Evolutionary conservation across 2,888 invertebrate genomes (phyloP), one percentile per base, ranked within the genome.

Genomic region (Drosophila niveifrons): DNA sequence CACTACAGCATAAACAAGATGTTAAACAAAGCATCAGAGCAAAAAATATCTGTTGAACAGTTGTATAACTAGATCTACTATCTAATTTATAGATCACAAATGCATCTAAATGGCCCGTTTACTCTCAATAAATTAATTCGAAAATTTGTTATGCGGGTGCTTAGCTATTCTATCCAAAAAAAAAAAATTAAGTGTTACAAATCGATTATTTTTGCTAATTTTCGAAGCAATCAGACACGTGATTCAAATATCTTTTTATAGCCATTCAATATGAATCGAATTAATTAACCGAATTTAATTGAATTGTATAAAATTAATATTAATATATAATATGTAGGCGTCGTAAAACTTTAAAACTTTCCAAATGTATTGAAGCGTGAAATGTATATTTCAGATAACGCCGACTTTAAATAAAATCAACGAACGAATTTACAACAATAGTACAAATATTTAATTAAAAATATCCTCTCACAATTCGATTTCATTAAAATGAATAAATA

Each of bases 61-160:
- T 56, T 46, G 28, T 36, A 36, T 15, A 48, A 17, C 44, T 13
- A 7, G 18, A 52, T 61, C 13, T 39, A 48, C 13, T 39, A 48
- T 8, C 31, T 13, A 28, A 36, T 46, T 69, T 51, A 44, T 47
- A 23, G 23, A 3, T 47, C 36, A 9, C 47, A 48, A 36, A 47
- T 55, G 39, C 61, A 58, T 77, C 13, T 17, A 55, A 77, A 77
- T 72, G 66, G 17, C 18, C 9, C 17, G 52, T 69, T 44, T 75
- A 52, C 52, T 72, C 47, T 15, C 44, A 50, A 53, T 69, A 13
- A 55, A 52, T 63, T 47, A 44, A 55, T 9, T 44, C 2, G 15
- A 18, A 46, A 18, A 17, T 13, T 18, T 18, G 9, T 23, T 36
- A 64, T 75, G 68, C 59, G 68, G 61, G 64, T 73, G 57, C 3